Conservation (phyloP, 2,888 invertebrate species). For the Parnassius mnemosyne region DNA sequence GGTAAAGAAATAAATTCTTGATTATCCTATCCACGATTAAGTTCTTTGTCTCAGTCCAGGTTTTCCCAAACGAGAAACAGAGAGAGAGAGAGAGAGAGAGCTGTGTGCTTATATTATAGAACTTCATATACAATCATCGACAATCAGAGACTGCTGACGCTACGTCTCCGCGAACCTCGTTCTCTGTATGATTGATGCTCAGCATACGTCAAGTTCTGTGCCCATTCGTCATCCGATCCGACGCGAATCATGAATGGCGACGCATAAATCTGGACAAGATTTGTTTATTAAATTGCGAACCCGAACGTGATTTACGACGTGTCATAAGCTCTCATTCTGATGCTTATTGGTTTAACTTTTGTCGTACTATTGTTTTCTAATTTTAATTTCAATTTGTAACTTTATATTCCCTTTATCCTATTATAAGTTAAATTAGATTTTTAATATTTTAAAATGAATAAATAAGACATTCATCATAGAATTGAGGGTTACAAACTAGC, state of each 20-base stretch:
- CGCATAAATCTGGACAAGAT: conserved; percentile 21
- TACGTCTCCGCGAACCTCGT: conserved; percentile 6
- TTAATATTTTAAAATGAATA: too few relatives aligned
- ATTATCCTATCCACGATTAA: too few relatives aligned
- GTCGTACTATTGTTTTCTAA: neutral
- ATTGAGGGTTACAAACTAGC: too few relatives aligned
- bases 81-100: too few relatives aligned
- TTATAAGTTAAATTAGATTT: too few relatives aligned
- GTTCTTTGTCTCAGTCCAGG: too few relatives aligned
- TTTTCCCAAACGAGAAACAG: too few relatives aligned
- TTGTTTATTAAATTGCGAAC: conserved; percentile 25
- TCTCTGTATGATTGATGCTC: conserved; percentile 23
- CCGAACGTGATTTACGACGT: conserved; percentile 19
- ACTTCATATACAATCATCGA: neutral
- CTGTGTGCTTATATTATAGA: neutral
- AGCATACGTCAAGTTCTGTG: conserved; percentile 18
- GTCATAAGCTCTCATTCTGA: conserved; percentile 5
- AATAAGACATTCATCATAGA: too few relatives aligned
- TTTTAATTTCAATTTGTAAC: too few relatives aligned
- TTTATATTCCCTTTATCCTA: too few relatives aligned
- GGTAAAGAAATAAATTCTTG: too few relatives aligned
- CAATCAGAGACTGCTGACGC: conserved; percentile 4
- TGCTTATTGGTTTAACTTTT: neutral
- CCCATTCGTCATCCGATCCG: conserved; percentile 26
- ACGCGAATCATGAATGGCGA: conserved; percentile 19